These are phyloP conservation scores for Graphium colonna DNA, from an alignment of 2,888 invertebrate species.

Conservation along the genomic window DNA sequence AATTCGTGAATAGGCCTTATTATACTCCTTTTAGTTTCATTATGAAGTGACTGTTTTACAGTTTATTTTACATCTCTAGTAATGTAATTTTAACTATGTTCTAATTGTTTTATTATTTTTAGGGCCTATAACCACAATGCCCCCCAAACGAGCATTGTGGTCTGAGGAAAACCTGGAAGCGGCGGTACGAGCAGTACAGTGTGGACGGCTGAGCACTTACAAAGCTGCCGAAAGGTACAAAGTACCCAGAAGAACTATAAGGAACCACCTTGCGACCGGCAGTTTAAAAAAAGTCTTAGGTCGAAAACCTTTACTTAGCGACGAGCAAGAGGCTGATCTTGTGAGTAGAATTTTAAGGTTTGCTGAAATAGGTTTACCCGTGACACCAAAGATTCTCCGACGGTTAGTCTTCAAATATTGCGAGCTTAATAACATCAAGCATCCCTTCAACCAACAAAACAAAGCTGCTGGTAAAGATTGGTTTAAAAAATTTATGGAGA, in stretches of 20 bases:
- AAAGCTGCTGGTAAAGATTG: slow-evolving; percentile 34
- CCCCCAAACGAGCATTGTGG: slow-evolving; percentile 32
- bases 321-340: slow-evolving; percentile 28
- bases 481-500: slow-evolving; percentile 32
- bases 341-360: slow-evolving; percentile 30
- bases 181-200: slow-evolving; percentile 23
- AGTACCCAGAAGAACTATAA: not conserved
- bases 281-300: slow-evolving; percentile 26
- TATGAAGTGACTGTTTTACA: no score
- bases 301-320: slow-evolving; percentile 25
- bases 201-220: slow-evolving; percentile 6
- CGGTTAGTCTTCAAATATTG: no score
- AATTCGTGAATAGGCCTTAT: no score
- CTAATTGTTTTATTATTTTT: slow-evolving; percentile 3
- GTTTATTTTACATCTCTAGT: no score
- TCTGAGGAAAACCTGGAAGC: slow-evolving; percentile 28
- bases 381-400: no score
- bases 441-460: no score
- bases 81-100: no score
- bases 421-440: no score
- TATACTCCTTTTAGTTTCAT: no score
- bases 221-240: no score
- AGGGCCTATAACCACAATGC: slow-evolving; percentile 23
- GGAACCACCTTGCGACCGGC: not conserved
- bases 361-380: no score